Conservation (phyloP, 2,113 vertebrate genomes). For the Dipodomys merriami region DNA sequence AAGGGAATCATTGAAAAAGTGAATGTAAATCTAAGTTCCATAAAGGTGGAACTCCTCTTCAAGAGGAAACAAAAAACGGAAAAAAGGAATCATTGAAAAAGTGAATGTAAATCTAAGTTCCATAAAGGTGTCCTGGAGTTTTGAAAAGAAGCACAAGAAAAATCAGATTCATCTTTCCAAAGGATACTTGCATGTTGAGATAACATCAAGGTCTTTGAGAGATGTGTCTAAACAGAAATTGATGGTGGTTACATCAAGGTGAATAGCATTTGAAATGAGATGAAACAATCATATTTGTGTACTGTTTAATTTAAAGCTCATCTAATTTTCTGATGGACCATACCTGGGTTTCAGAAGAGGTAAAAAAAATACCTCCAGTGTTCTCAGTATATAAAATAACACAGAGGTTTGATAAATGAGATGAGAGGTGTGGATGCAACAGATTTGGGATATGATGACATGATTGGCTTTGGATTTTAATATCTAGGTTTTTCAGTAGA, state of each 20-base stretch:
- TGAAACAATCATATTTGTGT: background rate
- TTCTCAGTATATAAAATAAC: background rate
- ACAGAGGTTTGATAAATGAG: background rate
- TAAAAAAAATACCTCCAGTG: background rate
- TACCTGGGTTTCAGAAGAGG: background rate
- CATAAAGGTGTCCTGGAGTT: too few species aligned
- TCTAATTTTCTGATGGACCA: background rate
- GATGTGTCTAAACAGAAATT: background rate
- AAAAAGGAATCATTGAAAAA: too few species aligned
- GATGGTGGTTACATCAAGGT: background rate
- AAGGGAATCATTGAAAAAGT: too few species aligned
- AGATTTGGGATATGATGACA: background rate
- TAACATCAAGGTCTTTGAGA: background rate
- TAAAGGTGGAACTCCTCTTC: too few species aligned
- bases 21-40: too few species aligned
- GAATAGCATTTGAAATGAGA: too few species aligned
- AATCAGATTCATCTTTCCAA: background rate
- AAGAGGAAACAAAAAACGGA: too few species aligned
- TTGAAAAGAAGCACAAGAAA: background rate
- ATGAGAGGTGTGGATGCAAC: background rate
- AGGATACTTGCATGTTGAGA: background rate
- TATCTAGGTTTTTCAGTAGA: background rate
- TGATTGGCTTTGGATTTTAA: background rate
- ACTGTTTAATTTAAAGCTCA: background rate
- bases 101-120: too few species aligned